These are phyloP conservation scores for Sphinx pinastri DNA, from an alignment of 2,888 invertebrate species.

Conservation along the genomic window DNA sequence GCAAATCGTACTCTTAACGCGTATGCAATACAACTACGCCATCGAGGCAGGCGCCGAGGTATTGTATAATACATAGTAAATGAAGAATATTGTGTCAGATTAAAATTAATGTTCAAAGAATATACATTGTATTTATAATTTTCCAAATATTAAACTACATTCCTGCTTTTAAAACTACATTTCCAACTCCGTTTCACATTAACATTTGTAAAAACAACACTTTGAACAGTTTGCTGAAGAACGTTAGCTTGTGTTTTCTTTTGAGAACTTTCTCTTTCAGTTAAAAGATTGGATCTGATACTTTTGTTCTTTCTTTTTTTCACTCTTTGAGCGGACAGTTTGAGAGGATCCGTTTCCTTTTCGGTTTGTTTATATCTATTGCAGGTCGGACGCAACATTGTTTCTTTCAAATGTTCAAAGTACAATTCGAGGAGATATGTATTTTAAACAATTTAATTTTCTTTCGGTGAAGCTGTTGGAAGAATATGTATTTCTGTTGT, in stretches of 20 bases:
- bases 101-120: too few species aligned
- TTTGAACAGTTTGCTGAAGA: slow-evolving; percentile 23
- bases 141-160: neutral
- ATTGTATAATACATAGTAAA: too few species aligned
- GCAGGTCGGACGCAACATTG: neutral
- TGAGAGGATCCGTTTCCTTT: neutral
- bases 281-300: slow-evolving; percentile 43
- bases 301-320: slow-evolving; percentile 42
- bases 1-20: too few species aligned
- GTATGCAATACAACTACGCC: too few species aligned
- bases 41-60: too few species aligned
- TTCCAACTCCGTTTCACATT: neutral
- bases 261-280: slow-evolving; percentile 41
- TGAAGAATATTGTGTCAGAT: neutral
- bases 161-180: neutral
- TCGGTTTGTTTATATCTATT: neutral
- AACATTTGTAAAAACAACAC: slow-evolving; percentile 21
- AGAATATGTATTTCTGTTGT: neutral
- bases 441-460: neutral
- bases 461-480: neutral
- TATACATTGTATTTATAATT: neutral
- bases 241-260: slow-evolving; percentile 30
- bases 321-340: slow-evolving; percentile 23
- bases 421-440: slow-evolving; percentile 3
- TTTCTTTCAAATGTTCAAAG: neutral